These are phyloP conservation scores for Drosophila bipectinata DNA, from an alignment of 1,140 invertebrate genomes.

Conservation along the genomic window DNA sequence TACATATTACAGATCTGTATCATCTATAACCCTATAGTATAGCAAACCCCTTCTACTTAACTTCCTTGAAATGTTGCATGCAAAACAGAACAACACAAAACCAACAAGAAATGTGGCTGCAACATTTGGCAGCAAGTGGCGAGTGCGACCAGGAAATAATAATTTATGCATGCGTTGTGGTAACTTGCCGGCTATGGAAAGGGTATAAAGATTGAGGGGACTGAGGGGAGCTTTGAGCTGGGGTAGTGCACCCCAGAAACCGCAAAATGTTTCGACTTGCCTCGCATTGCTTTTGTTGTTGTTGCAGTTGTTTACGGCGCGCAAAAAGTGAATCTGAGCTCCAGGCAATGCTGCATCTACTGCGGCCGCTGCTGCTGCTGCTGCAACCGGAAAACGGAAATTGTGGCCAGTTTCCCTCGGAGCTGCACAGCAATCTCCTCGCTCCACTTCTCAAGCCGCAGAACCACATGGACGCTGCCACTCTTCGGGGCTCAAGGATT, in stretches of 20 bases:
- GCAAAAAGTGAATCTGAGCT: slow-evolving; percentile 80
- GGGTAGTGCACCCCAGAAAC: slow-evolving; percentile 52
- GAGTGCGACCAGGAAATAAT: slow-evolving; percentile 70
- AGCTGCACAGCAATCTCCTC: not conserved
- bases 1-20: not conserved
- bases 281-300: slow-evolving; percentile 45
- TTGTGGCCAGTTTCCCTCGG: slow-evolving; percentile 58
- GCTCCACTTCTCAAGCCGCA: slow-evolving; percentile 8
- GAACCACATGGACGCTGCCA: slow-evolving; percentile 43
- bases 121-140: slow-evolving; percentile 76
- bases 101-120: slow-evolving; percentile 57
- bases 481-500: slow-evolving; percentile 62
- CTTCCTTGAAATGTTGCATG: slow-evolving; percentile 20
- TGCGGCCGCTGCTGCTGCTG: slow-evolving; percentile 49
- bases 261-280: slow-evolving; percentile 72
- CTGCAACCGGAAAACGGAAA: slow-evolving; percentile 75
- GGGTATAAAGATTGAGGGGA: not conserved
- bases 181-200: slow-evolving; percentile 44
- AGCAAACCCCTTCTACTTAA: slow-evolving; percentile 4
- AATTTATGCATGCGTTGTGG: slow-evolving; percentile 81
- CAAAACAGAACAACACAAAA: slow-evolving; percentile 11
- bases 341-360: slow-evolving; percentile 53
- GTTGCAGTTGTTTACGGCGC: slow-evolving; percentile 33
- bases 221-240: not conserved
- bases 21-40: not conserved